Conservation (phyloP, 2,888 invertebrate genomes). For the Polymixis lichenea region DNA sequence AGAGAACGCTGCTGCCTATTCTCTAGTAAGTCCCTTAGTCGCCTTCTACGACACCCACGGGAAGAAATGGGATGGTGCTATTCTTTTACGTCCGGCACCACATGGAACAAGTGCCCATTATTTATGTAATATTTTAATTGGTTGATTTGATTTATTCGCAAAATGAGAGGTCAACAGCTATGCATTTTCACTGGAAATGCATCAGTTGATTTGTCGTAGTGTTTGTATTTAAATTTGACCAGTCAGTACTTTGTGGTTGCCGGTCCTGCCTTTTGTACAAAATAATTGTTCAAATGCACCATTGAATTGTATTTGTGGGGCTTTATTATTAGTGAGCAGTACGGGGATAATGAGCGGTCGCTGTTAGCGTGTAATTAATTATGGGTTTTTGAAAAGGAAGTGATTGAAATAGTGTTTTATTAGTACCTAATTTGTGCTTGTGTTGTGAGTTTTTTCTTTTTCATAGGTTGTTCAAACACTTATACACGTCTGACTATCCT, state of each 20-base stretch:
- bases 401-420: neutral
- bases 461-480: too few relatives aligned
- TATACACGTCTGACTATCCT: too few relatives aligned
- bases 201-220: neutral
- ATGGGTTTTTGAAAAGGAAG: neutral
- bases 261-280: constrained; percentile 26
- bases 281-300: constrained; percentile 41
- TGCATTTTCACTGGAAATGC: neutral
- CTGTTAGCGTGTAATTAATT: constrained; percentile 8
- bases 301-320: constrained; percentile 36
- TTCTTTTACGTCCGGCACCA: too few relatives aligned
- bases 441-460: neutral
- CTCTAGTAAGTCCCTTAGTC: too few relatives aligned
- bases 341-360: neutral
- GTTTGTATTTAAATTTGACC: constrained; percentile 47
- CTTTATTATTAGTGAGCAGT: constrained; percentile 21
- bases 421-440: neutral
- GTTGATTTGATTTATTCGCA: neutral
- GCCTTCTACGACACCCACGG: too few relatives aligned
- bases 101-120: too few relatives aligned
- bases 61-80: too few relatives aligned
- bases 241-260: constrained; percentile 44
- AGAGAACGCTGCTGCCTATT: too few relatives aligned
- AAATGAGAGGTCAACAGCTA: neutral
- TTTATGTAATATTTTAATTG: too few relatives aligned